Conservation (phyloP, 2,113 vertebrate species). For the Semnopithecus entellus region DNA sequence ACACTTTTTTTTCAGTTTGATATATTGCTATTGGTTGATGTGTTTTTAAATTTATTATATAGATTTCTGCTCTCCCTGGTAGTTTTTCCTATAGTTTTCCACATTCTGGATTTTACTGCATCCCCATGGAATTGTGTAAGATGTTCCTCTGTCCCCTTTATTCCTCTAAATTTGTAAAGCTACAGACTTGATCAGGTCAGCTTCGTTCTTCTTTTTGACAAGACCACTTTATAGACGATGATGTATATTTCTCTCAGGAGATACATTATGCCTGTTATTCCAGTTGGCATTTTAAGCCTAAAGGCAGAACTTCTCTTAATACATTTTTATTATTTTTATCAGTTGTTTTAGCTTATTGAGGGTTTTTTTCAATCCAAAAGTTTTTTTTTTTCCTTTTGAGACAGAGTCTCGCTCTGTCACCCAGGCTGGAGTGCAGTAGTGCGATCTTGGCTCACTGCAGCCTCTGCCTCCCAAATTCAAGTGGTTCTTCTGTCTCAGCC, state of each 20-base stretch:
- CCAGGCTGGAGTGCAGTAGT: neutral
- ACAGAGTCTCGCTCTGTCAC: neutral
- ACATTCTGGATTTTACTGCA: neutral
- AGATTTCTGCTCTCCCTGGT: neutral
- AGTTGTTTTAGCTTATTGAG: neutral
- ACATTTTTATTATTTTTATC: conserved; percentile 17
- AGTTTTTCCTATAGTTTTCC: neutral
- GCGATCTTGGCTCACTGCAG: neutral
- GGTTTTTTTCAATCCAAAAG: neutral
- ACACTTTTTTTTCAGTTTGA: neutral
- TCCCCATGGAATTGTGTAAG: neutral
- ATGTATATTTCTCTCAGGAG: neutral
- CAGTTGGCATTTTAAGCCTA: neutral
- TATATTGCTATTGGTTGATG: neutral
- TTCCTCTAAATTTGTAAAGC: neutral
- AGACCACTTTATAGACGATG: neutral
- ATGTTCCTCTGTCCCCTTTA: neutral
- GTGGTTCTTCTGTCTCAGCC: neutral
- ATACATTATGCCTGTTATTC: neutral
- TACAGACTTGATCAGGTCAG: neutral
- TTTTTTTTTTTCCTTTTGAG: neutral
- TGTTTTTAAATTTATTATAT: neutral
- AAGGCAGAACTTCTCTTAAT: neutral
- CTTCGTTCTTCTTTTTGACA: neutral
- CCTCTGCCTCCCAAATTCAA: too few species aligned